phyloP scores from a whole-genome alignment of 2,888 invertebrate genomes.

The Polydrusus cervinus region DNA sequence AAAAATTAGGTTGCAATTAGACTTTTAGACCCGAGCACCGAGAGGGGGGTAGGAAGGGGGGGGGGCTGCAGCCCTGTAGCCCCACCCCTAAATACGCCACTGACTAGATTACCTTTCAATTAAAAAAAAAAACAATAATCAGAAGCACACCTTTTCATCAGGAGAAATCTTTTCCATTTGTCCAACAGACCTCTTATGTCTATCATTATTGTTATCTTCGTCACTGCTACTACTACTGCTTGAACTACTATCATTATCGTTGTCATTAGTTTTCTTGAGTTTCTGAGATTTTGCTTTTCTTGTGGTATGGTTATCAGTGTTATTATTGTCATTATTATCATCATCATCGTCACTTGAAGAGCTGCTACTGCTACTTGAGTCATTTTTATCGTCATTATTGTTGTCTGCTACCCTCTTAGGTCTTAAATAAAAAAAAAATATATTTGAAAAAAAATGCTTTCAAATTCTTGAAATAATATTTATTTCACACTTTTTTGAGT shows the following conservation, averaged over 20 bases:
- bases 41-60: too few relatives aligned
- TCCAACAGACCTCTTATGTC: constrained; percentile 56
- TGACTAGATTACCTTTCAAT: too few relatives aligned
- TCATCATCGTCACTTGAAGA: constrained; percentile 44
- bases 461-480: too few relatives aligned
- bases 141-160: constrained; percentile 59
- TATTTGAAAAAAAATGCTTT: too few relatives aligned
- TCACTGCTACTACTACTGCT: constrained; percentile 31
- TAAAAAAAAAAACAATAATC: constrained; percentile 5
- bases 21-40: too few relatives aligned
- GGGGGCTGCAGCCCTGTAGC: too few relatives aligned
- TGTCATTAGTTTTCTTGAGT: constrained; percentile 23
- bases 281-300: neutral
- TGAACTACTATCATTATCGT: constrained; percentile 22
- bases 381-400: constrained; percentile 43
- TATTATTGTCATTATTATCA: neutral
- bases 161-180: constrained; percentile 61
- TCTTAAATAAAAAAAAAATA: neutral
- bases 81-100: too few relatives aligned
- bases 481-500: too few relatives aligned
- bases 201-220: constrained; percentile 40
- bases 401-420: constrained; percentile 35
- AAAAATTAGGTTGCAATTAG: too few relatives aligned
- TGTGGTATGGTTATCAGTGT: neutral
- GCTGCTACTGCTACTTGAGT: constrained; percentile 44